phyloP scores from a whole-genome alignment of 1,140 invertebrate species.

The Heterodera schachtii region DNA sequence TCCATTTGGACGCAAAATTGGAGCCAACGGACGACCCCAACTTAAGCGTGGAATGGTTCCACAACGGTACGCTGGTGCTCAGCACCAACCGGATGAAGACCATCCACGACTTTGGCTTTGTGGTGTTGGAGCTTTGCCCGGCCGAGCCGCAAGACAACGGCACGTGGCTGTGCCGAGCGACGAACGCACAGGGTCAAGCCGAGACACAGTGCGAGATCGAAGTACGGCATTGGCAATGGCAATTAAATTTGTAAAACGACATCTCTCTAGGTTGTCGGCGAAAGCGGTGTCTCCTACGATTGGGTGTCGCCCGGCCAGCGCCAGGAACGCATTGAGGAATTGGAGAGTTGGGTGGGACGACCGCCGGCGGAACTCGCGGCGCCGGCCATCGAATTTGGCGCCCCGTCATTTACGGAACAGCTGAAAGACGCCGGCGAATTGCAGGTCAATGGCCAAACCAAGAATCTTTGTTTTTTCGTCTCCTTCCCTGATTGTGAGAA shows the following conservation, averaged over 20 bases:
- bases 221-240: constrained; percentile 71
- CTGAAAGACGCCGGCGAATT: constrained; percentile 56
- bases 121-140: constrained; percentile 90
- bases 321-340: constrained; percentile 72
- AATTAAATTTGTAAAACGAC: constrained; percentile 66
- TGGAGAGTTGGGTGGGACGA: constrained; percentile 61
- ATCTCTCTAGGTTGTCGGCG: constrained; percentile 66
- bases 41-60: constrained; percentile 93
- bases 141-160: constrained; percentile 89
- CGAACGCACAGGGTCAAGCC: constrained; percentile 85
- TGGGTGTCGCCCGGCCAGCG: constrained; percentile 89
- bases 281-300: constrained; percentile 86
- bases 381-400: constrained; percentile 54
- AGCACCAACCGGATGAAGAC: constrained; percentile 77
- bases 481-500: too few relatives aligned
- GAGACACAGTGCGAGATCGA: constrained; percentile 87
- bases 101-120: constrained; percentile 94
- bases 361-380: constrained; percentile 55
- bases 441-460: neutral
- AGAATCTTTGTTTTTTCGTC: too few relatives aligned
- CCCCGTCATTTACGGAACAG: constrained; percentile 57
- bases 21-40: constrained; percentile 87
- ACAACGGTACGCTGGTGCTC: constrained; percentile 85
- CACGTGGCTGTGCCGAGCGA: constrained; percentile 80
- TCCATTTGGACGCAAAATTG: constrained; percentile 87